phyloP scores from a whole-genome alignment of 1,140 invertebrate genomes.

The Popillia japonica region DNA sequence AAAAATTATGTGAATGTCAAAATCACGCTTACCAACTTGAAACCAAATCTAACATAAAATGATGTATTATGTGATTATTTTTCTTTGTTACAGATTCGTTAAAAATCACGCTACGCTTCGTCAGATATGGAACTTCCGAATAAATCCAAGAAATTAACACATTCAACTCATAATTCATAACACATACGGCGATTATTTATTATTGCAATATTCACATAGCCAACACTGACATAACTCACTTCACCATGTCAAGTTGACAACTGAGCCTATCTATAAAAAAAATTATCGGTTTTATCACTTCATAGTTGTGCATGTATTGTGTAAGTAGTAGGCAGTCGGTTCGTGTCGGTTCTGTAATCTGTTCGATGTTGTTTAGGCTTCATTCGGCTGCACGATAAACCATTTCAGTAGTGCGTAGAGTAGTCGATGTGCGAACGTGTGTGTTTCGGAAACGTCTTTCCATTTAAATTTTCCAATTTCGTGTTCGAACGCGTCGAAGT shows the following conservation, averaged over 20 bases:
- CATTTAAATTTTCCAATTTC: background rate
- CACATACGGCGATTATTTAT: too few species aligned
- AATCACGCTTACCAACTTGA: too few species aligned
- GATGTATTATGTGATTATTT: too few species aligned
- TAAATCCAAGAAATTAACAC: too few species aligned
- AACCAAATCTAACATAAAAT: too few species aligned
- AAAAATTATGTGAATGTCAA: too few species aligned
- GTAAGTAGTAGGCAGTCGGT: background rate
- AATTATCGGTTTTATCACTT: slow-evolving; percentile 28
- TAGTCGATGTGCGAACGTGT: background rate
- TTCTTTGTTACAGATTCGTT: too few species aligned
- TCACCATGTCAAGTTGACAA: slow-evolving; percentile 33
- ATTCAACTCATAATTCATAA: too few species aligned
- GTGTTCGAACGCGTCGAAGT: background rate
- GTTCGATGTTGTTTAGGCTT: background rate
- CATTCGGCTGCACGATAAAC: slow-evolving; percentile 1
- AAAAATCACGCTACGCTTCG: too few species aligned
- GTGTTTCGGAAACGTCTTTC: background rate
- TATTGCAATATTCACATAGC: background rate
- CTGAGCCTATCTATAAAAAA: slow-evolving; percentile 17
- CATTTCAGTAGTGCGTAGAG: background rate
- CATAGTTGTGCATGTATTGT: background rate
- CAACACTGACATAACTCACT: background rate
- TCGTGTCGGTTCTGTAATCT: slow-evolving; percentile 22
- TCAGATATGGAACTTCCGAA: too few species aligned